Base-by-base conservation (phyloP, 1,140 invertebrate genomes). In the Drosophila watanabei region DNA sequence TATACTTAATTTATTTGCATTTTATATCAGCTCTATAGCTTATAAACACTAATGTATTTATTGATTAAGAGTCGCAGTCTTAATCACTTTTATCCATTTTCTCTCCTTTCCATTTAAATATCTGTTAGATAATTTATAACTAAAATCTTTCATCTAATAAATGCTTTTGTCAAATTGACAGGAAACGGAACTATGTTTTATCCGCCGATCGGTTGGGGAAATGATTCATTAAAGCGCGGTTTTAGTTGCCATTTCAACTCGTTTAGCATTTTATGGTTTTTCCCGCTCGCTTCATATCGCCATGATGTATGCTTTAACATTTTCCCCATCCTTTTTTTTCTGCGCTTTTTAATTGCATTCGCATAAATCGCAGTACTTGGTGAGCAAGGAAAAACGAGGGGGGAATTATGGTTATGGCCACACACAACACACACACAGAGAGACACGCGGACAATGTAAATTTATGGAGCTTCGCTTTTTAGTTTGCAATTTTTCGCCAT, bases 321-420 rank as follows among this genome's bases (percentile, higher is more conserved):
- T 73, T 76, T 54, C 72, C 52, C 39, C n/a, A 2, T 7, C 35
- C 18, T 41, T 63, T 64, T 51, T 51, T 63, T 52, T 14, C 46
- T 33, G 30, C 51, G 54, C 43, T 49, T 82, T 87, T 87, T 83
- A 89, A 87, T 88, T 88, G 84, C 78, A 79, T 75, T 75, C 75
- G 78, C 69, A 84, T 88, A 89, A 88, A 88, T 88, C 77, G 72
- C 80, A 62, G 76, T 66, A 70, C 80, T 89, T 84, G 68, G 32
- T 9, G 63, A 76, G 66, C 52, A 7, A 51, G 68, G 72, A 4
- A 64, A 72, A 85, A 46, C 30, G 52, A 33, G 63, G 63, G 66
- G 73, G 73, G 77, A 87, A 84, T 84, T 87, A 84, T 89, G 72
- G 71, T 75, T 78, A 65, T 75, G 75, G 73, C 46, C 58, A 46